Conservation (phyloP, 1,140 invertebrate genomes). For the Epicauta chinensis region DNA sequence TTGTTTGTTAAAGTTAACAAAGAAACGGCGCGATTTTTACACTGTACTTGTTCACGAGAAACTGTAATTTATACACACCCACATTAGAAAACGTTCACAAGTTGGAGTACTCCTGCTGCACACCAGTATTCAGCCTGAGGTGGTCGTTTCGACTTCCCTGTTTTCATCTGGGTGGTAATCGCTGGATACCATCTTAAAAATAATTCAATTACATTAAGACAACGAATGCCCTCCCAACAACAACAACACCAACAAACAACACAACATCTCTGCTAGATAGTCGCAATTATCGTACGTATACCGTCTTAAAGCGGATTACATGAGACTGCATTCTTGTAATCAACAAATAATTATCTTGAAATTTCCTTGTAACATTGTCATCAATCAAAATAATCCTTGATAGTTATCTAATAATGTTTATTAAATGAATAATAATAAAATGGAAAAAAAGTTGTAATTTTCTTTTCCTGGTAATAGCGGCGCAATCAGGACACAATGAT, state of each 20-base stretch:
- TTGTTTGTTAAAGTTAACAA: slow-evolving; percentile 8
- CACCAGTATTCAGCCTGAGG: slow-evolving; percentile 3
- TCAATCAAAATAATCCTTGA: no score
- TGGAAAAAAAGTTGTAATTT: no score
- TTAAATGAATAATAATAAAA: no score
- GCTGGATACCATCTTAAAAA: background rate
- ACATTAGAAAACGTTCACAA: slow-evolving; percentile 2
- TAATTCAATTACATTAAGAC: background rate
- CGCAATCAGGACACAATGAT: slow-evolving; percentile 23
- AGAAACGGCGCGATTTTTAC: slow-evolving; percentile 6
- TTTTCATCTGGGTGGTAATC: slow-evolving; percentile 6
- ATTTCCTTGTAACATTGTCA: no score
- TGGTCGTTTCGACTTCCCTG: slow-evolving; percentile 9
- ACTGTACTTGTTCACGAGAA: slow-evolving; percentile 1
- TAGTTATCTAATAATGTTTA: background rate
- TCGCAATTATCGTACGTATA: no score
- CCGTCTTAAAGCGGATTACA: no score
- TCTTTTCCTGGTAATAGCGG: no score
- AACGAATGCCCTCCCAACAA: no score
- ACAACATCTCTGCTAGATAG: no score
- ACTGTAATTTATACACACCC: slow-evolving; percentile 11
- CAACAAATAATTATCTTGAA: no score
- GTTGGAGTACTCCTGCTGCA: slow-evolving; percentile 3
- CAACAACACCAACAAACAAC: no score
- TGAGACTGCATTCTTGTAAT: no score